Evolutionary conservation across 2,797 vertebrate genomes (phyloP).

Genomic region (Pterois miles): DNA sequence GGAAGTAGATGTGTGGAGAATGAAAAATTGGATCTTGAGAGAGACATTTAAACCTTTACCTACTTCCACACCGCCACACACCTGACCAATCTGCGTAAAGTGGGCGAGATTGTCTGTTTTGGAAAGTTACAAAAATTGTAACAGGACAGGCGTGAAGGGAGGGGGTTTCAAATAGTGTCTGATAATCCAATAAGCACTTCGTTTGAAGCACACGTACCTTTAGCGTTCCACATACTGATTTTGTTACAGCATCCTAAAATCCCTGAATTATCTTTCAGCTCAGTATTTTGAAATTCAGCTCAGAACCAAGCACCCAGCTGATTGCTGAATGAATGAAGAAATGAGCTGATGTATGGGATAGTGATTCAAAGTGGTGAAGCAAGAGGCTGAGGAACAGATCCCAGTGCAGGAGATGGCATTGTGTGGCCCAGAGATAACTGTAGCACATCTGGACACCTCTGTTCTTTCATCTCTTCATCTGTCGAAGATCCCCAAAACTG

Average conservation of each 20-base stretch:
- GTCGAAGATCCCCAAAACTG: background rate
- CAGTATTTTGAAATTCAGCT: background rate
- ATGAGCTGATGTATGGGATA: background rate
- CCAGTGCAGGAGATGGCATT: background rate
- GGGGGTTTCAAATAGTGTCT: background rate
- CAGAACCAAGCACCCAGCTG: background rate
- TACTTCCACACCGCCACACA: background rate
- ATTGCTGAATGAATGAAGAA: background rate
- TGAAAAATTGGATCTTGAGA: background rate
- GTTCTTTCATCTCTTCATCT: constrained; percentile 24
- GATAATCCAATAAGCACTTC: background rate
- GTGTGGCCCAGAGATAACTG: constrained; percentile 15
- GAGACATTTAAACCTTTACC: background rate
- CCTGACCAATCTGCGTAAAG: background rate
- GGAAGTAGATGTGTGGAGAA: background rate
- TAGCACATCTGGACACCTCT: constrained; percentile 10
- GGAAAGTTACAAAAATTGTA: background rate
- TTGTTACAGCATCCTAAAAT: background rate
- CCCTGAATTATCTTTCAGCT: background rate
- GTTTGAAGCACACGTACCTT: constrained; percentile 5
- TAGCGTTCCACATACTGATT: background rate
- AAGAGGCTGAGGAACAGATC: background rate
- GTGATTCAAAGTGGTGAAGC: background rate
- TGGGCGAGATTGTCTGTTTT: background rate
- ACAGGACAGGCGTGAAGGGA: background rate